Percentiles rank a stretch among this genome's conserved stretches.
Conservation (phyloP, 2,113 vertebrate species). For the Pitta sordida region DNA sequence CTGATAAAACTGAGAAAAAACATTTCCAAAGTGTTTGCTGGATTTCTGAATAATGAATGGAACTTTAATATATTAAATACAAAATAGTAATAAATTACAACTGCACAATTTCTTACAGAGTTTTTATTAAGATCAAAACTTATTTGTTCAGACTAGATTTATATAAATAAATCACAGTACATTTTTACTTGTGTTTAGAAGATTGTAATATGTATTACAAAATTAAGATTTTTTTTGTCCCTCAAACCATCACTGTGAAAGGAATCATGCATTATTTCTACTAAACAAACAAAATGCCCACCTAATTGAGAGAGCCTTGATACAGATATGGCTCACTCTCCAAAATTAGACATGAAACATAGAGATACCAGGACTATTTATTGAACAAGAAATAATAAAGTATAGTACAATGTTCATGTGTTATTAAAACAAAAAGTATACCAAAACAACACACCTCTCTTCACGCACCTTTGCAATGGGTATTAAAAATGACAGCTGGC, state of each 20-base stretch:
- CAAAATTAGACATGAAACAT: constrained; percentile 67
- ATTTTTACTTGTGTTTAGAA: constrained; percentile 74
- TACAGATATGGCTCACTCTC: constrained; percentile 58
- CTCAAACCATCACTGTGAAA: constrained; percentile 67
- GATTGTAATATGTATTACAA: constrained; percentile 76
- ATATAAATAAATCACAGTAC: constrained; percentile 83
- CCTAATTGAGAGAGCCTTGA: constrained; percentile 45
- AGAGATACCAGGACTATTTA: constrained; percentile 64
- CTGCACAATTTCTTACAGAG: constrained; percentile 55
- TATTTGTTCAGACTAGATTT: constrained; percentile 76
- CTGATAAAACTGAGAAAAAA: constrained; percentile 4
- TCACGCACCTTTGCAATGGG: constrained; percentile 48
- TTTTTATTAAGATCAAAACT: constrained; percentile 72
- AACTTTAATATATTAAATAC: constrained; percentile 52
- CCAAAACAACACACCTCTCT: constrained; percentile 51
- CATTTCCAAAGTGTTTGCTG: neutral
- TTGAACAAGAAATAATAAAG: constrained; percentile 59
- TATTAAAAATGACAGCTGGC: constrained; percentile 61
- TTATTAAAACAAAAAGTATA: constrained; percentile 33
- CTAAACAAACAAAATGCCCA: constrained; percentile 52
- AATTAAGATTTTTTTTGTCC: constrained; percentile 65
- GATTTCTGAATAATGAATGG: constrained; percentile 9
- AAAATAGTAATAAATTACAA: constrained; percentile 66
- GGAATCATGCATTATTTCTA: constrained; percentile 85
- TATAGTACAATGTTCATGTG: constrained; percentile 62